Evolutionary conservation across 1,140 invertebrate genomes (phyloP).

Genomic region (Capitella teleta): DNA sequence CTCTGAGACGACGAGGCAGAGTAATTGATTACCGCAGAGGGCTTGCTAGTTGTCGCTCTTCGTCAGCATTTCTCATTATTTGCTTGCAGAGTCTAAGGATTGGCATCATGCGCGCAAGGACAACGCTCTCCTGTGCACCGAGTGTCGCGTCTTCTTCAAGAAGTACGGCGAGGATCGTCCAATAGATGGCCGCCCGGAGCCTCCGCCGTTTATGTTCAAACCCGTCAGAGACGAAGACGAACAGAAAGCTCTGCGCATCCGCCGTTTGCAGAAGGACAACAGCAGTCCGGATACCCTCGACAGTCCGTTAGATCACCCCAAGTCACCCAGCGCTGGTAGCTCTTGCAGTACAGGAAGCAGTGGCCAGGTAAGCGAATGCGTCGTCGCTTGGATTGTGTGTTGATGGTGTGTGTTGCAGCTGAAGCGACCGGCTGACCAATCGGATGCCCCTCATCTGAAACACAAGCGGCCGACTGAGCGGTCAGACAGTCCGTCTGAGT

Average conservation of each 20-base stretch:
- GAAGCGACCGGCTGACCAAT: no score
- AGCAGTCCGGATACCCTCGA: not conserved
- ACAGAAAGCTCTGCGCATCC: no score
- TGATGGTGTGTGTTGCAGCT: no score
- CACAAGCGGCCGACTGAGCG: no score
- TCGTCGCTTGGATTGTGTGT: no score
- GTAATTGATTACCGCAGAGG: no score
- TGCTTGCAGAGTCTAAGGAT: slow-evolving; percentile 51
- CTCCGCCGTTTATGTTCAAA: slow-evolving; percentile 56
- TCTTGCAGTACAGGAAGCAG: not conserved
- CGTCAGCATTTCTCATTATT: no score
- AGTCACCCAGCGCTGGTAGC: slow-evolving; percentile 44
- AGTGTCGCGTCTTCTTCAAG: slow-evolving; percentile 70
- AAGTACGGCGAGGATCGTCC: slow-evolving; percentile 60
- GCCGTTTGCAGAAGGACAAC: no score
- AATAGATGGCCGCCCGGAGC: slow-evolving; percentile 17
- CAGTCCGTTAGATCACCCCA: slow-evolving; percentile 15
- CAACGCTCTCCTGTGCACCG: slow-evolving; percentile 61
- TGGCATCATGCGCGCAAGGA: slow-evolving; percentile 71
- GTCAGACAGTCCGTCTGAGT: not conserved
- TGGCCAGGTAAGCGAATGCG: no score
- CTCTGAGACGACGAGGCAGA: no score
- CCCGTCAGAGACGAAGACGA: slow-evolving; percentile 56
- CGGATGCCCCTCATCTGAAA: no score
- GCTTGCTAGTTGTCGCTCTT: no score